Base-by-base conservation (phyloP, 2,113 vertebrate species). In the Albula glossodonta region DNA sequence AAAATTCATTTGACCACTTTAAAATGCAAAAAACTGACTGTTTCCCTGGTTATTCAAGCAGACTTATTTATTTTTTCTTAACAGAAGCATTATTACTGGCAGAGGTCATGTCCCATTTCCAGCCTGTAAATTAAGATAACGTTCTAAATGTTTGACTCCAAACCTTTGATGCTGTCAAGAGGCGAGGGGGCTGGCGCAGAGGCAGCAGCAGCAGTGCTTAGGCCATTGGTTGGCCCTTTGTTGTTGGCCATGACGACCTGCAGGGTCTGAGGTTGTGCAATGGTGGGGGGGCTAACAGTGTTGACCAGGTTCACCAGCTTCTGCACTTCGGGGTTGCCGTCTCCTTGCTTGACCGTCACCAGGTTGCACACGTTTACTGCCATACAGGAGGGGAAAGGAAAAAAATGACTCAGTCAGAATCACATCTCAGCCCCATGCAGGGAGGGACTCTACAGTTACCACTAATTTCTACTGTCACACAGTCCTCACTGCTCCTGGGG, bases 311-410 rank as follows among this genome's bases (percentile, higher is more conserved):
- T 96, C 92, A 96, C 95, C 80, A 96, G 88, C 89, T 96, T 96
- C 78, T 95, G 95, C 84, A 95, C 94, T 90, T 96, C 96, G 9
- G 91, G 91, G 91, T 92, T 93, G 86, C 93, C 92, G 88, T 95
- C 95, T 2, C 93, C 95, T 12, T 93, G 92, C 91, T 96, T 96
- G 51, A 96, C 94, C 0, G 95, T 90, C 85, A 95, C 94, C 83
- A 96, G 91, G 85, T 94, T 96, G 8, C 94, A 94, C 51, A 96
- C 93, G 81, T 93, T 96, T 93, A 96, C 96, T 96, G 94, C 13
- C 2, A 82, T 78, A 41, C 90, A 83, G 91, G 88, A 89, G 4
- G 86, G 89, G 86, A 12, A 86, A 89, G 0, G 84, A 84, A 74
- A 80, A 84, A 8, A 60, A 51, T 25, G 22, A 53, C n/a, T 6